These are phyloP conservation scores for Trachymyrmex cornetzi DNA, from an alignment of 1,140 invertebrate species.

Conservation along the genomic window DNA sequence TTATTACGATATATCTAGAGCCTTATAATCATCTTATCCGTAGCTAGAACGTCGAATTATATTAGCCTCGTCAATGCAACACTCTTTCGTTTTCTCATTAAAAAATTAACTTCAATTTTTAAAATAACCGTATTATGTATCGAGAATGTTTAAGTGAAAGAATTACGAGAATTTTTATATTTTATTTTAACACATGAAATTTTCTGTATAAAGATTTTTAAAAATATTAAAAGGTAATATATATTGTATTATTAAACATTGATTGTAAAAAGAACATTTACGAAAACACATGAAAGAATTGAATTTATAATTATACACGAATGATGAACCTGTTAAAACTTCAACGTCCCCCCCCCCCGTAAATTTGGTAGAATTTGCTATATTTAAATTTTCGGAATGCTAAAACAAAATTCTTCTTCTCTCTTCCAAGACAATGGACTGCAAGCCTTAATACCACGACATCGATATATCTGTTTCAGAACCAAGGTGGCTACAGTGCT, in stretches of 20 bases:
- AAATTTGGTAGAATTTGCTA: background rate
- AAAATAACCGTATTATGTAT: background rate
- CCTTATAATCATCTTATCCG: slow-evolving; percentile 43
- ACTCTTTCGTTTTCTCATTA: background rate
- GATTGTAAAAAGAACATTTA: background rate
- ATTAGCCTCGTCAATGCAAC: background rate
- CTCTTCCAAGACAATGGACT: background rate
- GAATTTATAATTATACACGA: background rate
- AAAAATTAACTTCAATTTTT: slow-evolving; percentile 3
- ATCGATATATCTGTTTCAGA: slow-evolving; percentile 91
- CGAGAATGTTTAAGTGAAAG: background rate
- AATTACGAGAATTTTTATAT: background rate
- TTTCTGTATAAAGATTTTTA: background rate
- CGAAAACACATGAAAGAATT: background rate
- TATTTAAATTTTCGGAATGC: background rate
- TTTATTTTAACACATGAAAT: background rate
- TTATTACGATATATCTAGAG: slow-evolving; percentile 52
- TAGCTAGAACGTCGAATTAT: background rate
- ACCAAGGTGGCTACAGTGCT: slow-evolving; percentile 97
- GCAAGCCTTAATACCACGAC: background rate
- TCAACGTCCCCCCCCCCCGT: background rate
- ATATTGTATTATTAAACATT: background rate
- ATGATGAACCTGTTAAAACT: background rate
- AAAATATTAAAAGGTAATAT: background rate
- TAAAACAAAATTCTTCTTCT: background rate